Evolutionary conservation across 2,888 invertebrate genomes (phyloP).

Genomic region (Orchestes rusci): DNA sequence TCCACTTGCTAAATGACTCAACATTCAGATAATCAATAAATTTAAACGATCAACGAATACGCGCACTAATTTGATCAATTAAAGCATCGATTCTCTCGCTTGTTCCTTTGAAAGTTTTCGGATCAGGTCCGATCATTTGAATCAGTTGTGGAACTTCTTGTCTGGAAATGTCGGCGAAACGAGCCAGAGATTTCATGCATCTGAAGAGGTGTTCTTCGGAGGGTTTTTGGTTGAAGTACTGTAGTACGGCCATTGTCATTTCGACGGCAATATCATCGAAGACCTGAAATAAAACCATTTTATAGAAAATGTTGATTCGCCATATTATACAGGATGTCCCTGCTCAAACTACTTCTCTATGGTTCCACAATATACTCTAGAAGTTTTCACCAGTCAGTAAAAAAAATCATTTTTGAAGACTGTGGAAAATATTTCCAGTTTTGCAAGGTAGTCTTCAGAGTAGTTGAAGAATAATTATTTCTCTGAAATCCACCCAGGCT

Average conservation of each 20-base stretch:
- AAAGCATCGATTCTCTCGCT: conserved; percentile 75
- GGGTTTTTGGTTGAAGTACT: conserved; percentile 76
- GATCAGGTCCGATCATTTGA: conserved; percentile 86
- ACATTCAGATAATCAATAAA: conserved; percentile 1
- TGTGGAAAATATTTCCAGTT: too few relatives aligned
- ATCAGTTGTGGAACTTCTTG: conserved; percentile 83
- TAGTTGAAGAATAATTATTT: too few relatives aligned
- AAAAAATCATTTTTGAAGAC: too few relatives aligned
- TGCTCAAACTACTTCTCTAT: too few relatives aligned
- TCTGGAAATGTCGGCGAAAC: conserved; percentile 65
- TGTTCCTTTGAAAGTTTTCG: conserved; percentile 71
- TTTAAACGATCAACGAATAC: conserved; percentile 45
- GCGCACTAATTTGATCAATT: conserved; percentile 66
- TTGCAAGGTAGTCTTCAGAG: too few relatives aligned
- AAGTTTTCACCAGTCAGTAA: too few relatives aligned
- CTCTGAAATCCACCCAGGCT: too few relatives aligned
- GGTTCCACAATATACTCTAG: too few relatives aligned
- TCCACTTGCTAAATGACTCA: too few relatives aligned
- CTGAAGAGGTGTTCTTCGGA: conserved; percentile 78
- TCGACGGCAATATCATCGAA: conserved; percentile 92
- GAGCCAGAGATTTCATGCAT: conserved; percentile 68
- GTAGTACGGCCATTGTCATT: conserved; percentile 82
- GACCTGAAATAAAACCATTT: conserved; percentile 70
- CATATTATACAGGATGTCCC: too few relatives aligned
- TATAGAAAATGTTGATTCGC: not conserved